phyloP scores from a whole-genome alignment of 2,888 invertebrate genomes.

The Ormyrus rosae region DNA sequence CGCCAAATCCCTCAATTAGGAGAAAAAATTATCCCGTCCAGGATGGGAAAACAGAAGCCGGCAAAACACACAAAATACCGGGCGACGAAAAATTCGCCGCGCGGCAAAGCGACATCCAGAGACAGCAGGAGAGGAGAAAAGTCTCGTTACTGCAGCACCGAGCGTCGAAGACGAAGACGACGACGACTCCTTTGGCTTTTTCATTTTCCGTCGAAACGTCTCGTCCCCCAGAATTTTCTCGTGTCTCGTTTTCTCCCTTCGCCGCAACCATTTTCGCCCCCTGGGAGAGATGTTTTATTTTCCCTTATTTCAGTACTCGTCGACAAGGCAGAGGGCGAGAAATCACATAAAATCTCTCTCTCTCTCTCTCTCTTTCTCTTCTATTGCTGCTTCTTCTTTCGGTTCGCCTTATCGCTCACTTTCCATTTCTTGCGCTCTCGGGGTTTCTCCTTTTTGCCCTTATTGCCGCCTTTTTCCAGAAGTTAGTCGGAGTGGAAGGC shows the following conservation, averaged over 20 bases:
- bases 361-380: slow-evolving; percentile 13
- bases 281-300: slow-evolving; percentile 48
- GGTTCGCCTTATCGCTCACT: slow-evolving; percentile 24
- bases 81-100: slow-evolving; percentile 2
- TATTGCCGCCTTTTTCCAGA: background rate
- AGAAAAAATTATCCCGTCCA: background rate
- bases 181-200: slow-evolving; percentile 41
- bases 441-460: background rate
- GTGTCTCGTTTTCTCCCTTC: background rate
- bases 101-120: background rate
- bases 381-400: background rate
- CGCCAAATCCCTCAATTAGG: background rate
- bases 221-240: background rate
- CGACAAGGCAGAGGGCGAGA: slow-evolving; percentile 33
- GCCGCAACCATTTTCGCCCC: slow-evolving; percentile 40
- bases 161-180: slow-evolving; percentile 28
- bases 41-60: background rate
- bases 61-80: too few relatives aligned
- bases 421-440: slow-evolving; percentile 27
- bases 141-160: slow-evolving; percentile 19
- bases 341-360: slow-evolving; percentile 46
- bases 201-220: slow-evolving; percentile 46
- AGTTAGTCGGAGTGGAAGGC: background rate
- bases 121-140: background rate
- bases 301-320: slow-evolving; percentile 36